These are phyloP conservation scores for Hyppa rectilinea DNA, from an alignment of 2,888 invertebrate genomes.

Conservation along the genomic window DNA sequence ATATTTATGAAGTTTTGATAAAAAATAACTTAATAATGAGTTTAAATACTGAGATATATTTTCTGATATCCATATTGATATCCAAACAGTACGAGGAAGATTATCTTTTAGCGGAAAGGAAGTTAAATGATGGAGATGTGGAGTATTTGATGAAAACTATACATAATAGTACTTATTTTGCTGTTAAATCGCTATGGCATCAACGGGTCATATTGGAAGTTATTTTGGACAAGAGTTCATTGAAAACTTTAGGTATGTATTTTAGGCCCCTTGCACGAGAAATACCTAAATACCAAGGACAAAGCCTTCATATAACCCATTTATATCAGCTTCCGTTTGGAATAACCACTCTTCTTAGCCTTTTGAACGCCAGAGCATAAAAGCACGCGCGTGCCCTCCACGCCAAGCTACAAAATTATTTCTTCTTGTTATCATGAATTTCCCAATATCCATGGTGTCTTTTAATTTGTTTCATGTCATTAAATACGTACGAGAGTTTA, in stretches of 20 bases:
- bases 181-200: slow-evolving; percentile 91
- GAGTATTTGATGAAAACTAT: slow-evolving; percentile 85
- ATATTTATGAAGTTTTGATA: slow-evolving; percentile 91
- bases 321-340: too few species aligned
- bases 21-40: slow-evolving; percentile 92
- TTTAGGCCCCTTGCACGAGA: too few species aligned
- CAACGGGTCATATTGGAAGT: slow-evolving; percentile 90
- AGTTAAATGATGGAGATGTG: slow-evolving; percentile 70
- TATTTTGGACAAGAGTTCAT: slow-evolving; percentile 91
- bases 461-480: too few species aligned
- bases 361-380: too few species aligned
- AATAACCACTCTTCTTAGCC: too few species aligned
- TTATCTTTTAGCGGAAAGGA: slow-evolving; percentile 71
- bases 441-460: too few species aligned
- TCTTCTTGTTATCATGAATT: too few species aligned
- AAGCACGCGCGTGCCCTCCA: too few species aligned
- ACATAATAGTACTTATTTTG: slow-evolving; percentile 95
- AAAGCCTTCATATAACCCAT: too few species aligned
- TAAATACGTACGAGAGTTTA: too few species aligned
- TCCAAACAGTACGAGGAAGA: slow-evolving; percentile 86
- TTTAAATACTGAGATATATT: slow-evolving; percentile 93
- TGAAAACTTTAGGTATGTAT: slow-evolving; percentile 86
- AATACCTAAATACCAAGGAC: too few species aligned
- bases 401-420: too few species aligned
- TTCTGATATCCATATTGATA: slow-evolving; percentile 92